Percentiles rank a stretch among this genome's conserved stretches.
These are phyloP conservation scores for Gortyna flavago DNA, from an alignment of 2,888 invertebrate species.

Conservation along the genomic window DNA sequence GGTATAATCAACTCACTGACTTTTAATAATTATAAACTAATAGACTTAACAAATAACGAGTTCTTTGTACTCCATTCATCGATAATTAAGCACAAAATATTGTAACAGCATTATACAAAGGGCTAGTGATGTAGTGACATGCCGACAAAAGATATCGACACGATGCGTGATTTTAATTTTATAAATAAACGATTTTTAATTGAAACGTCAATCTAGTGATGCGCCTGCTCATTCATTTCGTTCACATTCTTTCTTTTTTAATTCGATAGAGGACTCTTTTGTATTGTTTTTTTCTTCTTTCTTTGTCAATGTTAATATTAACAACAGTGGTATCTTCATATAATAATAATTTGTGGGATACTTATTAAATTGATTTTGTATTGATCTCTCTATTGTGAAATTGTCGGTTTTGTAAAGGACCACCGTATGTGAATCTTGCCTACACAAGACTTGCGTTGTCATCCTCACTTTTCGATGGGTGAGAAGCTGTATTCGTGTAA, in stretches of 20 bases:
- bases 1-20: slow-evolving; percentile 64
- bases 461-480: not conserved
- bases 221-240: slow-evolving; percentile 62
- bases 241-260: slow-evolving; percentile 44
- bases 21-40: slow-evolving; percentile 73
- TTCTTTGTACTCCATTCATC: slow-evolving; percentile 66
- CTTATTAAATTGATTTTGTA: slow-evolving; percentile 18
- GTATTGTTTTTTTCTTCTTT: slow-evolving; percentile 9
- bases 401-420: not conserved
- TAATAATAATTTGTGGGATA: slow-evolving; percentile 22
- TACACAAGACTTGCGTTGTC: not conserved
- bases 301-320: slow-evolving; percentile 22
- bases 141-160: slow-evolving; percentile 76
- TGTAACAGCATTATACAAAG: slow-evolving; percentile 77
- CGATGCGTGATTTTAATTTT: slow-evolving; percentile 69
- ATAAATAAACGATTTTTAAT: slow-evolving; percentile 82
- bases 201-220: slow-evolving; percentile 79
- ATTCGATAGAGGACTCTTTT: slow-evolving; percentile 28
- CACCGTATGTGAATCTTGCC: not conserved
- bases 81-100: slow-evolving; percentile 77
- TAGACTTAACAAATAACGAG: slow-evolving; percentile 71
- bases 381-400: slow-evolving; percentile 2
- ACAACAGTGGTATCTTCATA: slow-evolving; percentile 31
- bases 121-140: slow-evolving; percentile 76
- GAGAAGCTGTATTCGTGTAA: not conserved